Evolutionary conservation across 2,797 vertebrate genomes (phyloP), one percentile per base, ranked within the genome.

Genomic region (Anabacerthia variegaticeps): DNA sequence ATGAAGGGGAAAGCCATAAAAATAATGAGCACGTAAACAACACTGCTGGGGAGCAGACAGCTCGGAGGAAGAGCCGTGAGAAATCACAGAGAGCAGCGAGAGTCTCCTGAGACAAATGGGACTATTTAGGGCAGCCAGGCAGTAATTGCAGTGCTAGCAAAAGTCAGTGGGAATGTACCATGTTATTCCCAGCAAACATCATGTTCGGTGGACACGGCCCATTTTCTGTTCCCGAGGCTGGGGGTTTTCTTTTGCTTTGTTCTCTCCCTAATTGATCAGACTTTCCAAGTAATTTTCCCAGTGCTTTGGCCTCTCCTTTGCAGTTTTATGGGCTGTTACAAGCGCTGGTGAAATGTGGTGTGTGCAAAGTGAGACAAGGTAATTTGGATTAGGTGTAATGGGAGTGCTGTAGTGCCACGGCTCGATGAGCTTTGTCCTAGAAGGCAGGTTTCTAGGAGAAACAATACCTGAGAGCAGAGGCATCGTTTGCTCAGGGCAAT

Each of bases 111-210:
- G 91, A 94, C 72, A 72, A 87, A 91, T n/a, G 91, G 7, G n/a
- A 77, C 93, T 87, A 93, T 89, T 89, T 78, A 83, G 91, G 82
- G 82, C 93, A 95, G 82, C 13, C 91, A 77, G 82, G 23, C 76
- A 61, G 61, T 77, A 93, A 94, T n/a, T 89, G 91, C 93, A 80
- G 75, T 6, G 2, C 56, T 71, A 88, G 85, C 87, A 92, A 46
- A 91, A 96, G 91, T 44, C 87, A 15, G 32, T 2, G 30, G 74
- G 89, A 63, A 30, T 9, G 74, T 62, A 26, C 41, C 3, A 12
- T 36, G 0, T 62, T 81, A 87, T 80, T 94, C 69, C 76, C 91
- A 73, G 92, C 77, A 92, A 92, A 58, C 58, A 36, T 37, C 21
- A 4, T 7, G 23, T 44, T 74, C 49, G 23, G 72, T 65, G 10